These are phyloP conservation scores for Porites evermanni DNA, from an alignment of 92 coral and sea anemone genomes.

Conservation along the genomic window DNA sequence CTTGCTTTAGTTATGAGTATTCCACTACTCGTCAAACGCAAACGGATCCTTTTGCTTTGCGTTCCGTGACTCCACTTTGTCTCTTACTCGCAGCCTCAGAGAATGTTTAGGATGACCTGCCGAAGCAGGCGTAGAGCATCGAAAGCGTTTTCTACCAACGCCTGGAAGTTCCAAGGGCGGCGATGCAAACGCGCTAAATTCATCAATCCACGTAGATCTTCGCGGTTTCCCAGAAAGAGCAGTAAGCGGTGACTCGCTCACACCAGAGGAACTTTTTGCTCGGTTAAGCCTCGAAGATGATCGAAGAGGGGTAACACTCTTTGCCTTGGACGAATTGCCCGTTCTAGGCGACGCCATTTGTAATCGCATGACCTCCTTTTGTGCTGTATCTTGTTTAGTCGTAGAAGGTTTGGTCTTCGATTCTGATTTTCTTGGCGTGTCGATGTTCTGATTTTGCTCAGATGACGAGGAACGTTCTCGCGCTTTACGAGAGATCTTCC, in stretches of 20 bases:
- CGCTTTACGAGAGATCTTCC: constrained; percentile 1
- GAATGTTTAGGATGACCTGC: background rate
- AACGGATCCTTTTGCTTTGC: constrained; percentile 17
- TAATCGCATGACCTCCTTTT: background rate
- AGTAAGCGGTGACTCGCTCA: constrained; percentile 5
- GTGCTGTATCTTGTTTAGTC: background rate
- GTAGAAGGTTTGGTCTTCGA: background rate
- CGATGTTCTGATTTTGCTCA: background rate
- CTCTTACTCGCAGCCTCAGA: constrained; percentile 1
- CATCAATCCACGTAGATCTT: constrained; percentile 41
- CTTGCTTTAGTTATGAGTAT: too few species aligned
- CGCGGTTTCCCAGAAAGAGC: constrained; percentile 27
- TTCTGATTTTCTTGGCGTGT: too few species aligned
- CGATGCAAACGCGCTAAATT: constrained; percentile 14
- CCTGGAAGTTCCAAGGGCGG: constrained; percentile 5
- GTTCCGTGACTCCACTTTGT: background rate
- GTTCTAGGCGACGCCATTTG: background rate
- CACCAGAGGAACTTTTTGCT: constrained; percentile 4
- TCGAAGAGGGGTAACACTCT: background rate
- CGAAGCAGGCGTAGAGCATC: constrained; percentile 27
- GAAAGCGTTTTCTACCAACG: background rate
- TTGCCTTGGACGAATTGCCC: background rate
- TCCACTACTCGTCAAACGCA: constrained; percentile 26
- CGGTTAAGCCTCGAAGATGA: background rate
- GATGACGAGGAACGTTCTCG: background rate